These are phyloP conservation scores for Sander lucioperca DNA, from an alignment of 2,113 vertebrate species.

Conservation along the genomic window DNA sequence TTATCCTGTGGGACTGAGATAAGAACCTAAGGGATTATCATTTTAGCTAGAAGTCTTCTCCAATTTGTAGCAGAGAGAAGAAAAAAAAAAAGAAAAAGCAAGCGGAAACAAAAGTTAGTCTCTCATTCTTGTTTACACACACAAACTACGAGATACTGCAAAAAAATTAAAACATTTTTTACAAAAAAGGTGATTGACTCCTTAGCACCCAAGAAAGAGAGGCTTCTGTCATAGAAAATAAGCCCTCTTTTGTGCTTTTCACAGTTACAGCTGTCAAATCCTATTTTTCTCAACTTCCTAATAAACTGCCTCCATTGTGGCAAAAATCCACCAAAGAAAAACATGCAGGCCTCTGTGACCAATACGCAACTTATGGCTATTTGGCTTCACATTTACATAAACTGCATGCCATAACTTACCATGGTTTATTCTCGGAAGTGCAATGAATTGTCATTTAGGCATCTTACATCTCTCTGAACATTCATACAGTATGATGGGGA, in stretches of 20 bases:
- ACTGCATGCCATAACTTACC: slow-evolving; percentile 35
- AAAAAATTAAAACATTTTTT: too few relatives aligned
- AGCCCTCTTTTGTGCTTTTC: slow-evolving; percentile 51
- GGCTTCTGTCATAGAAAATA: slow-evolving; percentile 43
- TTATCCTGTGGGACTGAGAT: slow-evolving; percentile 96
- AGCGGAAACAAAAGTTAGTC: slow-evolving; percentile 38
- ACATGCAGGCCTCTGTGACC: slow-evolving; percentile 67
- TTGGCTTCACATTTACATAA: slow-evolving; percentile 49
- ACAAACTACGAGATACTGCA: slow-evolving; percentile 2
- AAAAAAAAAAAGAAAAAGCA: slow-evolving; percentile 1
- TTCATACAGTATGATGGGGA: not conserved
- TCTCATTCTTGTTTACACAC: slow-evolving; percentile 4
- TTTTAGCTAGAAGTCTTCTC: slow-evolving; percentile 84
- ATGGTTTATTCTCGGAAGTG: not conserved
- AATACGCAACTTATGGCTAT: slow-evolving; percentile 52
- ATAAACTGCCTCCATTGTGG: slow-evolving; percentile 71
- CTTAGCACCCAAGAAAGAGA: slow-evolving; percentile 36
- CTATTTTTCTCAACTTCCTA: slow-evolving; percentile 79
- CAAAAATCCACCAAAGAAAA: slow-evolving; percentile 65
- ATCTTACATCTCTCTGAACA: slow-evolving; percentile 1
- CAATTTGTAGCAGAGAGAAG: slow-evolving; percentile 20
- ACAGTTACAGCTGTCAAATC: slow-evolving; percentile 78
- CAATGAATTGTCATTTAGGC: slow-evolving; percentile 2
- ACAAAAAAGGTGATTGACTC: slow-evolving; percentile 29
- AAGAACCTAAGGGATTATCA: slow-evolving; percentile 93